Evolutionary conservation across 2,888 invertebrate genomes (phyloP), one percentile per base, ranked within the genome.

Genomic region (Diaperis boleti): DNA sequence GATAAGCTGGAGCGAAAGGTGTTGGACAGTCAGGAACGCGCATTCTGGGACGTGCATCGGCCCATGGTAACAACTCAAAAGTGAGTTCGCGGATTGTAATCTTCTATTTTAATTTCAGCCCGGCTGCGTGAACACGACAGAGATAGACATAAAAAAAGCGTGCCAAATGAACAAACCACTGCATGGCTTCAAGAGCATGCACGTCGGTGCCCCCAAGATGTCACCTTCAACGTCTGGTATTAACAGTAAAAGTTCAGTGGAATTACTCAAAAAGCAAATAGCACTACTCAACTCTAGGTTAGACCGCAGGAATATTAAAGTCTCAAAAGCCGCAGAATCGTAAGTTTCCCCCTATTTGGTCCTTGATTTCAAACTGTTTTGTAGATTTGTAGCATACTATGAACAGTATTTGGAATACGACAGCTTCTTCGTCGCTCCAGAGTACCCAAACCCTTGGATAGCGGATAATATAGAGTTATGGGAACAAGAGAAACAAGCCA

Each of bases 11-110:
- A 99, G 80, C 85, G 99, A 41, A 99, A 99, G 82, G 97, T 99
- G 6, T 82, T 99, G 61, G 99, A 99, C 82, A 98, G 97, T 74
- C 99, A 99, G 81, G 99, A 99, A 82, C 83, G 98, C 71, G 99
- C 99, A 0, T 99, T 99, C 82, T 99, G 99, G 99, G 99, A 99
- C 83, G 97, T 99, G 0, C 98, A 99, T 81, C 86, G 99, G 76
- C 99, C 99, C 6, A 96, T 98, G 90, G 95, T 95, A 81, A 20
- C 20, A 20, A 20, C 6, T 20, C 20, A 20, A 20, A 20, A 26
- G 1, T 26, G 26, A 3, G 84, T 15, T 8, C 7, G 15, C 2
- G 6, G 7, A 39, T 15, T 15, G 15, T 8, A 15, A 6, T 8
- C 2, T 10, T 10, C 6, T 20, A 20, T 10, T 33, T 33, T 33